Conservation (phyloP, 2,113 vertebrate genomes). For the Lepidothrix coronata region DNA sequence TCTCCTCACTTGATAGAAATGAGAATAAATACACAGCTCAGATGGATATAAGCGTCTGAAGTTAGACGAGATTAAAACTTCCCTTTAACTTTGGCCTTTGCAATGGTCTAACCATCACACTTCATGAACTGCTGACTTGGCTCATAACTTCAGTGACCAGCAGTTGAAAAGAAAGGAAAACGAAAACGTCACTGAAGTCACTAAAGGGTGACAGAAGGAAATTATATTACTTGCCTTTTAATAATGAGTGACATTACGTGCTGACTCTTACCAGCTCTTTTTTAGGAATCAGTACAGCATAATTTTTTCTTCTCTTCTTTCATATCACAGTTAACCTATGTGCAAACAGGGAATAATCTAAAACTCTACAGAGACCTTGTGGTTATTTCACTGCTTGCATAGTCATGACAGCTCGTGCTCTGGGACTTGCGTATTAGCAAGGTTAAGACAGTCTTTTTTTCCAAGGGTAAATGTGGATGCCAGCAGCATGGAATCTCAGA, state of each 20-base stretch:
- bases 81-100: not conserved
- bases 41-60: not conserved
- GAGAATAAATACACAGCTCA: not conserved
- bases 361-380: conserved; percentile 31
- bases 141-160: not conserved
- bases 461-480: conserved; percentile 35
- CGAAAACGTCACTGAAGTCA: not conserved
- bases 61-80: not conserved
- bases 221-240: not conserved
- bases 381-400: conserved; percentile 53
- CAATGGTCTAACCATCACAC: not conserved
- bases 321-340: conserved; percentile 47
- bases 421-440: conserved; percentile 34
- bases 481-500: not conserved
- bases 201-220: not conserved
- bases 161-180: not conserved
- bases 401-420: conserved; percentile 44
- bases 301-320: conserved; percentile 2
- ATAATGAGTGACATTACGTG: not conserved
- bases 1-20: not conserved
- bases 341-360: conserved; percentile 50
- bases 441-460: conserved; percentile 37
- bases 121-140: not conserved
- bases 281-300: not conserved
- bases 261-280: not conserved